A percentile compares a stretch with the other conserved stretches of the same genome.
These are phyloP conservation scores for Drosophila paracracens DNA, from an alignment of 2,888 invertebrate species.

Conservation along the genomic window DNA sequence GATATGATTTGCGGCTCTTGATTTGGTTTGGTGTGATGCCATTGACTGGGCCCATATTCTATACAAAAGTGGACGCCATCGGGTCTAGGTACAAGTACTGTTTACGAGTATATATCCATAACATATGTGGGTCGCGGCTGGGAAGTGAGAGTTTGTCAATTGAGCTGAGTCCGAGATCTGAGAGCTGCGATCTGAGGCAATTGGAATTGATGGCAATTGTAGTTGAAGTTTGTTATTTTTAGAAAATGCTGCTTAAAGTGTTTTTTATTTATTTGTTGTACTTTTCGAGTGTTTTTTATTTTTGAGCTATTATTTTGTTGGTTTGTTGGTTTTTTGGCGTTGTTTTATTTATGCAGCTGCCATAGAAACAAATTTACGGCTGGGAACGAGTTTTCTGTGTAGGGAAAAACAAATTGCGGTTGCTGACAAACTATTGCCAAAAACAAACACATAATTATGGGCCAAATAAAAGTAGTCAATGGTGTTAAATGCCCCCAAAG, in stretches of 20 bases:
- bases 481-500: constrained; percentile 52
- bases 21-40: constrained; percentile 64
- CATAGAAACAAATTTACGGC: constrained; percentile 37
- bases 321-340: constrained; percentile 17
- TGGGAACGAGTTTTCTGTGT: constrained; percentile 36
- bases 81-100: constrained; percentile 33
- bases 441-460: constrained; percentile 52
- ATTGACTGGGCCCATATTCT: constrained; percentile 53
- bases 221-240: constrained; percentile 68
- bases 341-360: constrained; percentile 69
- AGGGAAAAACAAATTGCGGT: constrained; percentile 12
- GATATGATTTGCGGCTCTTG: constrained; percentile 51
- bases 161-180: constrained; percentile 34
- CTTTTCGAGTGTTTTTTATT: constrained; percentile 42
- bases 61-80: constrained; percentile 45
- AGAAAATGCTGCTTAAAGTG: constrained; percentile 55
- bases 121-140: constrained; percentile 62
- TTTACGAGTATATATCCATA: constrained; percentile 21
- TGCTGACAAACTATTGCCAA: constrained; percentile 28
- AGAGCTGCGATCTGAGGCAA: constrained; percentile 57
- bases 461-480: constrained; percentile 40
- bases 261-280: constrained; percentile 16
- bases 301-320: constrained; percentile 36
- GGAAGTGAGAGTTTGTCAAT: constrained; percentile 70
- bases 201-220: constrained; percentile 67